These are phyloP conservation scores for Crambe crambe DNA, from an alignment of 37 sponge, comb jelly and placozoan genomes.

Conservation along the genomic window DNA sequence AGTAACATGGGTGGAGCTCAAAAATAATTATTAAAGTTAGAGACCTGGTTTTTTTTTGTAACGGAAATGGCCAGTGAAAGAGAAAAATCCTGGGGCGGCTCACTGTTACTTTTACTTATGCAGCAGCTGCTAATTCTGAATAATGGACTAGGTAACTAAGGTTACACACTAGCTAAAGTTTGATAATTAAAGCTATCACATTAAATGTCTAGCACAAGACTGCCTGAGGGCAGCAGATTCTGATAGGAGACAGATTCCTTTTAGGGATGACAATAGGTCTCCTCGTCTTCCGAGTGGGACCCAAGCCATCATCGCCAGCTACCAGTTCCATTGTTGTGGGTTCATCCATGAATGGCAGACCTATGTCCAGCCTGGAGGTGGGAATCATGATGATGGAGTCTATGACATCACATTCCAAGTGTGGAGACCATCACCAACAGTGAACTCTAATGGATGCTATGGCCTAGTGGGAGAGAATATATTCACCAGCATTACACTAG, in stretches of 20 bases:
- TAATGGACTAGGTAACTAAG: no score
- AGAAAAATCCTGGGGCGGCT: no score
- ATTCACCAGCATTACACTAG: neutral
- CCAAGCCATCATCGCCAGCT: slow-evolving; percentile 35
- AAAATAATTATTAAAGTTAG: neutral
- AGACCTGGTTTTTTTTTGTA: no score
- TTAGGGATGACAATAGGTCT: neutral
- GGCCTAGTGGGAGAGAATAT: slow-evolving; percentile 20
- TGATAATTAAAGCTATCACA: neutral
- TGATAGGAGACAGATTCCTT: neutral
- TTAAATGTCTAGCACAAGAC: no score
- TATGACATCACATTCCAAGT: slow-evolving; percentile 43
- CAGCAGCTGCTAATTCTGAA: no score
- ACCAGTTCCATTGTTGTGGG: slow-evolving; percentile 39
- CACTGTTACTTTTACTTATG: no score
- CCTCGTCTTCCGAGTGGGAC: neutral
- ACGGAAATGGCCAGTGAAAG: no score
- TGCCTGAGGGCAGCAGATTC: slow-evolving; percentile 1
- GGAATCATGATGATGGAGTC: slow-evolving; percentile 1
- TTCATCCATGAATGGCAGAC: slow-evolving; percentile 29
- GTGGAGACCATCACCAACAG: slow-evolving; percentile 36
- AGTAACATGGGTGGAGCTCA: neutral
- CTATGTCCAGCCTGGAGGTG: slow-evolving; percentile 28
- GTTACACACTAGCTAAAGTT: no score
- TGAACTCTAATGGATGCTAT: slow-evolving; percentile 6